Evolutionary conservation across 2,797 vertebrate genomes (phyloP).

Genomic region (Trachops cirrhosus): DNA sequence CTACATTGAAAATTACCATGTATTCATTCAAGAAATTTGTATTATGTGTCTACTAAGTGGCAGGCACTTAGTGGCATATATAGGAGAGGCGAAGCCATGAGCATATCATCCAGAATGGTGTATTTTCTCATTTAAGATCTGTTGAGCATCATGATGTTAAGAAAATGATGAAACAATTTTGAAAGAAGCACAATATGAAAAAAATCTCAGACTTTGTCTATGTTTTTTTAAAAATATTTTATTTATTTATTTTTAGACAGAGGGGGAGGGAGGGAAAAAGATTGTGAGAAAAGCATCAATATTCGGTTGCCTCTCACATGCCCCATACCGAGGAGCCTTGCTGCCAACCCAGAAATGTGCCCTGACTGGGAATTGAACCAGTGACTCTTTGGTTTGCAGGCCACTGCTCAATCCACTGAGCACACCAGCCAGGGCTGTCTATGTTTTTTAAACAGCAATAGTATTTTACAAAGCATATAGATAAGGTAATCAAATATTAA

Average conservation of each 20-base stretch:
- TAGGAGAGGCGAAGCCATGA: background rate
- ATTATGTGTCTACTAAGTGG: slow-evolving; percentile 16
- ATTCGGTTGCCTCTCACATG: too few relatives aligned
- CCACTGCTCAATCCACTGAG: too few relatives aligned
- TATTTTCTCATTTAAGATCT: slow-evolving; percentile 27
- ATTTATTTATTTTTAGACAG: too few relatives aligned
- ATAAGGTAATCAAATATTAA: background rate
- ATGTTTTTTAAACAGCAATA: background rate
- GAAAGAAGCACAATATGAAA: background rate
- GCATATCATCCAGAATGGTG: background rate
- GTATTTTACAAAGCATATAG: background rate
- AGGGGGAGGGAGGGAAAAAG: too few relatives aligned
- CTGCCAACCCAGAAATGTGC: too few relatives aligned
- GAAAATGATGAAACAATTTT: slow-evolving; percentile 12
- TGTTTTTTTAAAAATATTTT: background rate
- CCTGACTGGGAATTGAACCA: too few relatives aligned
- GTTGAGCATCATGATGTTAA: background rate
- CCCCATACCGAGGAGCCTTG: too few relatives aligned
- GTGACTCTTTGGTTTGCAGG: too few relatives aligned
- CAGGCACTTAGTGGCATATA: background rate
- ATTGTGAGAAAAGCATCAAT: too few relatives aligned
- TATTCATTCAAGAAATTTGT: slow-evolving; percentile 38
- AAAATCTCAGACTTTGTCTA: background rate
- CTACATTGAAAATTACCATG: slow-evolving; percentile 45
- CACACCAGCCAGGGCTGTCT: background rate